Evolutionary conservation across 2,888 invertebrate species (phyloP), one percentile per base, ranked within the genome.

Genomic region (Sericinus montela): DNA sequence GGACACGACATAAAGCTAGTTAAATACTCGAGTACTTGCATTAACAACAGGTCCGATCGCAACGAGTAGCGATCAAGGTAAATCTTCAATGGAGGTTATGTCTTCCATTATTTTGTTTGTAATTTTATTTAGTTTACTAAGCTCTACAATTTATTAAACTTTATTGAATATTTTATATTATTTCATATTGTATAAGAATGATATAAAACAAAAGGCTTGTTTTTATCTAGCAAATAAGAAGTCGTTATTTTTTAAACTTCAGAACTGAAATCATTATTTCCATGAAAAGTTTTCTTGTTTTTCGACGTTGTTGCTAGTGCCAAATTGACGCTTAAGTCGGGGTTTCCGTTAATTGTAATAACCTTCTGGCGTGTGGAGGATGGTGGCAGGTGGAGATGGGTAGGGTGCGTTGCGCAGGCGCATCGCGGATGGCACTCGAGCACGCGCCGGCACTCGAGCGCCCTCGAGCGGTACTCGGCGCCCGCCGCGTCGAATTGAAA

Each of bases 401-500:
- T 34, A 14, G 43, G 54, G 23, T 50, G 53, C 55, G 55, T 61
- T 62, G 84, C 85, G 85, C 84, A 76, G 67, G 80, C 85, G 85
- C 85, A 84, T 67, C 65, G 66, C 48, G 62, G 57, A 64, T 55
- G 71, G 63, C 72, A 79, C 87, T 88, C 79, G 70, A 86, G 87
- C 88, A 88, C 88, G 88, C 82, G 83, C 80, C 77, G 72, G 70
- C 75, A 72, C 82, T 86, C 68, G 70, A 87, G 77, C 75, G 72
- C 70, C 59, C 80, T 82, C 75, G 61, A 80, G 73, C 75, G 69
- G 72, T 81, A 80, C 84, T 86, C 79, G 63, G 72, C 71, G 69
- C 76, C 75, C 78, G 78, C 80, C 81, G 77, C 80, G 79, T 81
- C 79, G 75, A 79, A 85, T 82, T 86, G 77, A 85, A 87, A 87